A percentile compares a stretch with the other conserved stretches of the same genome.
Conservation (phyloP, 2,888 invertebrate species). For the Pherbina coryleti region DNA sequence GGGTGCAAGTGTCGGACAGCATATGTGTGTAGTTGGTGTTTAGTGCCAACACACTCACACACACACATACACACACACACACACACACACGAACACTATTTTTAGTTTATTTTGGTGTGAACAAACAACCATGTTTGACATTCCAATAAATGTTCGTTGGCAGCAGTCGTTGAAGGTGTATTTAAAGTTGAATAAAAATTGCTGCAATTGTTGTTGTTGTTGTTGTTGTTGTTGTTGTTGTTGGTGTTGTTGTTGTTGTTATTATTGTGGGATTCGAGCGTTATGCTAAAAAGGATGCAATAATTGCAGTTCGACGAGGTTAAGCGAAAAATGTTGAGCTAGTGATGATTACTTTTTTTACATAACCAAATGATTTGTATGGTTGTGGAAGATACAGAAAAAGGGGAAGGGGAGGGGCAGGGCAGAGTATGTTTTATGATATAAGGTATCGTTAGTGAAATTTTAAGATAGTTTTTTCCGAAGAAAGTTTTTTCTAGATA, state of each 20-base stretch:
- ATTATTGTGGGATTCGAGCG: background rate
- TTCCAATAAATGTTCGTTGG: conserved; percentile 32
- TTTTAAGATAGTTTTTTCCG: background rate
- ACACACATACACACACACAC: background rate
- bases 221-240: background rate
- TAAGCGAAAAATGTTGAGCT: background rate
- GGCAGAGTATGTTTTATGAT: background rate
- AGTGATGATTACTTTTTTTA: background rate
- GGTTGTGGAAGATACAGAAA: background rate
- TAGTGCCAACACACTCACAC: background rate
- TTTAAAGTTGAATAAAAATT: background rate
- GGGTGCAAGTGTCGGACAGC: background rate
- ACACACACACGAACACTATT: conserved; percentile 6
- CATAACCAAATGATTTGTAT: background rate
- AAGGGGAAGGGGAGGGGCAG: too few species aligned
- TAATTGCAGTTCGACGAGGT: conserved; percentile 1
- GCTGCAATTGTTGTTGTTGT: background rate
- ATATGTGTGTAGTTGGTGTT: background rate
- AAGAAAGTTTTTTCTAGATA: too few species aligned
- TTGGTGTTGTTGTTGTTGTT: conserved; percentile 3
- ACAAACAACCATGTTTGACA: conserved; percentile 34
- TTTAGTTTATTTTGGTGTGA: conserved; percentile 29
- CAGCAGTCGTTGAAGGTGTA: conserved; percentile 2
- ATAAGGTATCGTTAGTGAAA: background rate
- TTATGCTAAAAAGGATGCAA: conserved; percentile 7